phyloP scores from a whole-genome alignment of 2,888 invertebrate genomes.

The Hartigia nigra region DNA sequence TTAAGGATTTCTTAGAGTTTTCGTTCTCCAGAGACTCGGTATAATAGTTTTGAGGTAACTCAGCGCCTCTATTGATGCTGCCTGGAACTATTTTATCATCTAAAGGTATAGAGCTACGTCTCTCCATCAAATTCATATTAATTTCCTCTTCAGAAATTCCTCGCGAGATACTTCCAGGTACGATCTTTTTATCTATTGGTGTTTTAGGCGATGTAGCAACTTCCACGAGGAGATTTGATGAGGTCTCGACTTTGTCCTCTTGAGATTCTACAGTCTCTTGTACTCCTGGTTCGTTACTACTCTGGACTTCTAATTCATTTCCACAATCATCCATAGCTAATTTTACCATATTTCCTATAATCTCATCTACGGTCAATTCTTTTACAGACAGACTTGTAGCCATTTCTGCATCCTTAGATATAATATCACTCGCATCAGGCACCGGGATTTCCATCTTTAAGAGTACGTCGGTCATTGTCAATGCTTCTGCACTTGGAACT shows the following conservation, averaged over 20 bases:
- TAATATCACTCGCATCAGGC: background rate
- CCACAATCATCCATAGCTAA: background rate
- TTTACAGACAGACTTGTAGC: background rate
- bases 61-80: constrained; percentile 28
- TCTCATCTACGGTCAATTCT: constrained; percentile 46
- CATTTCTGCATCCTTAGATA: background rate
- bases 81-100: constrained; percentile 33
- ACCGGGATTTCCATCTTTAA: background rate
- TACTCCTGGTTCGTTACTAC: background rate
- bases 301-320: background rate
- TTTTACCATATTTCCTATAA: constrained; percentile 27
- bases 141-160: constrained; percentile 24
- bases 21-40: background rate
- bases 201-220: constrained; percentile 16
- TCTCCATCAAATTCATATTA: background rate
- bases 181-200: constrained; percentile 16
- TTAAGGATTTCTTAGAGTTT: background rate
- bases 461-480: background rate
- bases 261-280: constrained; percentile 1
- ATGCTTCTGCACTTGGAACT: background rate
- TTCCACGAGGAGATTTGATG: background rate
- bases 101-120: constrained; percentile 19
- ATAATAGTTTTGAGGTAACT: constrained; percentile 3
- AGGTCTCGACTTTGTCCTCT: background rate
- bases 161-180: constrained; percentile 22